Base-by-base conservation (phyloP, 2,797 vertebrate genomes). In the Intellagama lesueurii region DNA sequence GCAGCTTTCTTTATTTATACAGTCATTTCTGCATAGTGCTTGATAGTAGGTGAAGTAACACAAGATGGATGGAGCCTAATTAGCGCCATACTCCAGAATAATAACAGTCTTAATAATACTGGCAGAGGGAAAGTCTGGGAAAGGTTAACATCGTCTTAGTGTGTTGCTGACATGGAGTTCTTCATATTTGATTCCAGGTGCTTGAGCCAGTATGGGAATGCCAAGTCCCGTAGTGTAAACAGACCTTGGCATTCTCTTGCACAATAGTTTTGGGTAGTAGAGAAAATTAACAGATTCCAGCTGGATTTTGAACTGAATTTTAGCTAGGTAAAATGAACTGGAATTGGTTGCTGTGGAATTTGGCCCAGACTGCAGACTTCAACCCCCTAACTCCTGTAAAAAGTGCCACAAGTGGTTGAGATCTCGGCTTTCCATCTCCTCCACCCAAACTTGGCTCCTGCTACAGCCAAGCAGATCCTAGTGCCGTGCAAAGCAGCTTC, bases 291-390 rank as follows among this genome's bases (percentile, higher is more conserved):
- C 80, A 68, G 66, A 83, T 82, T 87, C 89, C 89, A 90, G 85
- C 80, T 87, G 89, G 85, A 82, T 69, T 81, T 52, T 69, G 80
- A 90, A 49, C 79, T 76, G 84, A 90, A 90, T 90, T 68, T 86
- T 87, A 90, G 86, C 85, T 87, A 70, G 85, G 85, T 85, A 82
- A 90, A 81, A 90, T 83, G 28, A 78, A 76, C 85, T 87, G 72
- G 85, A 90, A 82, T 70, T 90, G 79, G 72, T 90, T 86, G 86
- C 56, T 76, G 47, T 70, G 80, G 85, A 90, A 90, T 90, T 87
- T 90, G 85, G 89, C 89, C 47, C 35, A 47, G 80, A 35, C 64
- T 49, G 32, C 72, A 86, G 47, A 81, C 47, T 26, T 83, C 85
- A 69, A 78, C 47, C 64, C 87, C 47, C 30, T 44, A 82, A 83